phyloP scores from a whole-genome alignment of 2,113 vertebrate genomes.

The Nanorana parkeri region DNA sequence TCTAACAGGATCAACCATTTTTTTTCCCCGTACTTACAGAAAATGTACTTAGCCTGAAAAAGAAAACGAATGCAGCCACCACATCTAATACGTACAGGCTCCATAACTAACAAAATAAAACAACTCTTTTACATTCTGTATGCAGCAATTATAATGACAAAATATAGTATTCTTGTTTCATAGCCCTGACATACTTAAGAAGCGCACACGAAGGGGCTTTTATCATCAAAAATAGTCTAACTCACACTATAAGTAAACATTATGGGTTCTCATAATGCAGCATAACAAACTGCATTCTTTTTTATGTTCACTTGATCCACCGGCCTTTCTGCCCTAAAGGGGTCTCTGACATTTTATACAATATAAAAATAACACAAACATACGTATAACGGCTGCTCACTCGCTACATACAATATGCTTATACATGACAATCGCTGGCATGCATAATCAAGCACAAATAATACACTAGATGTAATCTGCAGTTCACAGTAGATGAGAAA shows the following conservation, averaged over 20 bases:
- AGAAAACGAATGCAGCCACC: too few relatives aligned
- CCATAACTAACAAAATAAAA: too few relatives aligned
- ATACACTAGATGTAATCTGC: too few relatives aligned
- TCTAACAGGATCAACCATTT: too few relatives aligned
- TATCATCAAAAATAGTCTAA: neutral
- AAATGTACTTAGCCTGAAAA: too few relatives aligned
- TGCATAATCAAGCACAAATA: conserved; percentile 7
- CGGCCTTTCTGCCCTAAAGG: conserved; percentile 28
- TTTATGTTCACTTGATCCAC: neutral
- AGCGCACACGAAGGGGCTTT: neutral
- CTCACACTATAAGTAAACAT: conserved; percentile 7
- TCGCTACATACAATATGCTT: neutral
- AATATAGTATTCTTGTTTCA: too few relatives aligned
- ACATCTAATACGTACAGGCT: too few relatives aligned
- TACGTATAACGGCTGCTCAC: neutral
- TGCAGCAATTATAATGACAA: too few relatives aligned
- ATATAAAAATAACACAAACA: neutral
- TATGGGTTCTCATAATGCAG: neutral
- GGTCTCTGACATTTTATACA: conserved; percentile 28
- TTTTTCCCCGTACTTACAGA: too few relatives aligned
- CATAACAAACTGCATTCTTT: conserved; percentile 5
- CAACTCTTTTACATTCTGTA: too few relatives aligned
- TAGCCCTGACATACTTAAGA: too few relatives aligned
- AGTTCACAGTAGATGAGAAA: too few relatives aligned
- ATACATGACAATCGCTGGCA: neutral